Conservation (phyloP, 2,797 vertebrate genomes). For the Melanotaenia pygmaea region DNA sequence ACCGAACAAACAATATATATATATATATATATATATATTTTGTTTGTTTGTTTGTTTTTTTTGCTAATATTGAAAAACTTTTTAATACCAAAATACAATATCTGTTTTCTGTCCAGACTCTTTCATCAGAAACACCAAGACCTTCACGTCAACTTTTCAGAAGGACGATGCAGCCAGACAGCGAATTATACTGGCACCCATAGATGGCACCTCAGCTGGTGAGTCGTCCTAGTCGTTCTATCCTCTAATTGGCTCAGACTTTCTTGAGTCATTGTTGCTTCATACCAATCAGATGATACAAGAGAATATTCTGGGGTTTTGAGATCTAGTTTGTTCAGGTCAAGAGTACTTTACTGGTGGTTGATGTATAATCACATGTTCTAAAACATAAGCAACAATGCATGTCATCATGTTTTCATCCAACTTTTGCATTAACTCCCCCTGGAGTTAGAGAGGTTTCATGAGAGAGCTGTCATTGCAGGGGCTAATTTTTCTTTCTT, state of each 20-base stretch:
- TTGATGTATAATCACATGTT: background rate
- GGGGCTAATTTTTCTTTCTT: background rate
- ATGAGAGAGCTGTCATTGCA: background rate
- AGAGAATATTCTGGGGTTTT: background rate
- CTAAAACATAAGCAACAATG: background rate
- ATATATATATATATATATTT: no score
- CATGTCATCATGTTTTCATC: background rate
- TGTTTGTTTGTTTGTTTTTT: no score
- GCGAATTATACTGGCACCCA: constrained; percentile 85
- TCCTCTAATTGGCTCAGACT: background rate
- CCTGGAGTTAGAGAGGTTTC: constrained; percentile 13
- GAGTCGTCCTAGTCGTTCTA: constrained; percentile 51
- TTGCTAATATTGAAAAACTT: no score
- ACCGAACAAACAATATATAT: background rate
- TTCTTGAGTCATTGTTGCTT: background rate
- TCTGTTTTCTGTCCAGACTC: constrained; percentile 60
- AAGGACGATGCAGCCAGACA: constrained; percentile 87
- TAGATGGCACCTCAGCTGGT: constrained; percentile 80
- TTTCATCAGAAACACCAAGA: constrained; percentile 57
- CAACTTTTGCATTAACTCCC: background rate
- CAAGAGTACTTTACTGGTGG: background rate
- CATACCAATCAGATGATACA: background rate
- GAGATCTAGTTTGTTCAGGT: background rate
- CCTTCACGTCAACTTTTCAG: constrained; percentile 81
- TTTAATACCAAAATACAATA: background rate